Base-by-base conservation (phyloP, 2,113 vertebrate genomes). In the Scomber japonicus region DNA sequence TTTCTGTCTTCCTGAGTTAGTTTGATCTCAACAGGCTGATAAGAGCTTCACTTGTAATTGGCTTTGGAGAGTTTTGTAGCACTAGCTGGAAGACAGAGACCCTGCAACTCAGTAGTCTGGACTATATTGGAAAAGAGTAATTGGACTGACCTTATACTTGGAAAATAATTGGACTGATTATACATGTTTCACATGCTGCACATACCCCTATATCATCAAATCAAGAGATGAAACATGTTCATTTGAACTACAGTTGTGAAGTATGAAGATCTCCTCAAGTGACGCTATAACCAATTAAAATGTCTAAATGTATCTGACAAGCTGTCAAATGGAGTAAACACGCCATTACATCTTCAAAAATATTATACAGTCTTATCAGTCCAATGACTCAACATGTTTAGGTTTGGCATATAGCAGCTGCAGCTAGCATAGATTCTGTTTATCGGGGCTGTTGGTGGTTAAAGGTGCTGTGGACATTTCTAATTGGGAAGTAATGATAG, bases 61-160 rank as follows among this genome's bases (percentile, higher is more conserved):
- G 21, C 3, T 53, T 12, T 35, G 30, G 14, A 50, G 27, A 54
- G 35, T 65, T 82, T 24, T 66, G 59, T 56, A 56, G 70, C 11
- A 15, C 16, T 9, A 46, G 77, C 54, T 59, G 16, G 15, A n/a
- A 74, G 53, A 60, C 2, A 3, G 62, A 46, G 61, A 72, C 54
- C 63, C 2, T 11, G 51, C 16, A 68, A 14, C 30, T 64, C 65
- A 56, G 48, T n/a, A 19, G 53, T 16, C 24, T 74, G 24, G 57
- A 57, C 31, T 57, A 9, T 59, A 45, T 27, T 76, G 10, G 12
- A 56, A 44, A 19, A 21, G 6, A 78, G 53, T 74, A 78, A 82
- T 60, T 74, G 74, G 78, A 69, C 57, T 74, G 79, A 85, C 69
- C 79, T 78, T 55, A 66, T 31, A 49, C 70, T 77, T 72, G 17